phyloP scores from a whole-genome alignment of 2,888 invertebrate genomes.

The Drosophila buzzatii region DNA sequence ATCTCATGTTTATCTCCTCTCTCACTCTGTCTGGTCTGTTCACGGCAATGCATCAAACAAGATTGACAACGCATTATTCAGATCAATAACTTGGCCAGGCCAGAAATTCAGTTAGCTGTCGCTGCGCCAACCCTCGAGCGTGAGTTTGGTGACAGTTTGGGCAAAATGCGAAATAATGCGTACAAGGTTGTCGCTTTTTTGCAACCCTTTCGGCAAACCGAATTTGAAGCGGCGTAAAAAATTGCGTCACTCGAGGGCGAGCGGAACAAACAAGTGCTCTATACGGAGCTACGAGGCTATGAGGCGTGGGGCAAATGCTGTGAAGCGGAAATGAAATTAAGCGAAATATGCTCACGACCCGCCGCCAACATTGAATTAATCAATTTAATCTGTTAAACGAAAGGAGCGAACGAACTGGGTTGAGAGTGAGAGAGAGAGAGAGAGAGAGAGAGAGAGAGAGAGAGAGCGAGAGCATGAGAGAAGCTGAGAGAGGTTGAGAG shows the following conservation, averaged over 20 bases:
- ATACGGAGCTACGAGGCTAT: neutral
- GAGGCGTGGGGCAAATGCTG: constrained; percentile 16
- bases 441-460: neutral
- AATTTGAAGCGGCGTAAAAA: constrained; percentile 69
- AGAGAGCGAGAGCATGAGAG: neutral
- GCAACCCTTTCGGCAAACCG: constrained; percentile 73
- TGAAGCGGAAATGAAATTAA: constrained; percentile 83
- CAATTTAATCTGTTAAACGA: constrained; percentile 84
- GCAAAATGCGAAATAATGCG: constrained; percentile 55
- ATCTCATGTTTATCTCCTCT: constrained; percentile 40
- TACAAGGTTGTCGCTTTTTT: constrained; percentile 44
- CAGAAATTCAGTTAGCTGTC: constrained; percentile 21
- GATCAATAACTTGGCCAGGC: constrained; percentile 66
- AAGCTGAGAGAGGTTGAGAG: constrained; percentile 1
- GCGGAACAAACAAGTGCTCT: constrained; percentile 77
- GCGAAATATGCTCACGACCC: constrained; percentile 76
- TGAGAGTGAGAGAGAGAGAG: neutral
- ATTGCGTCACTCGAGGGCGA: constrained; percentile 73
- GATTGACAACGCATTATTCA: constrained; percentile 73
- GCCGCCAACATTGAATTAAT: constrained; percentile 82
- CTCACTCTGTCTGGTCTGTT: neutral
- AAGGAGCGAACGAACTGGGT: constrained; percentile 13
- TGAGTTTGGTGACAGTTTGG: constrained; percentile 62
- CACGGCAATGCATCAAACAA: constrained; percentile 71
- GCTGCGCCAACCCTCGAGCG: constrained; percentile 56